Evolutionary conservation across 2,797 vertebrate species (phyloP), one percentile per base, ranked within the genome.

Genomic region (Argya squamiceps): DNA sequence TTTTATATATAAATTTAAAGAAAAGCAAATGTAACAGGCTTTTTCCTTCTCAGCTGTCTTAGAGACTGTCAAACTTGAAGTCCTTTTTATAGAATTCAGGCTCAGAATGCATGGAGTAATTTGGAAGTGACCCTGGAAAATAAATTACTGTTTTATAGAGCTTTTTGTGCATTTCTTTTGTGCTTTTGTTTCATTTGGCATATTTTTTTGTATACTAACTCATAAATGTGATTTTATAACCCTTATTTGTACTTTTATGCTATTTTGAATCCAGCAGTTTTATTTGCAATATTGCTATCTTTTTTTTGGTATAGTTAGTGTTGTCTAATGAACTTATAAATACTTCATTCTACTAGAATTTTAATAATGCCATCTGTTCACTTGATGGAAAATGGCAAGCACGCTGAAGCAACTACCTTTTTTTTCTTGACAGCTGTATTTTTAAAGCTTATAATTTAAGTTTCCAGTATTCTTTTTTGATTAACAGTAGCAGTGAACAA

Each of bases 311-410:
- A 23, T 81, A 78, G 59, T 87, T 90, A 93, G 50, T 91, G 43
- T 91, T 93, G 88, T 92, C 87, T 96, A 89, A 96, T 95, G 87
- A 95, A 96, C 92, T 95, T 97, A 93, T 89, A 95, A 96, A 96
- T 96, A 92, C 91, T 96, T 95, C 60, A 71, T 95, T 95, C 79
- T 93, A 88, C 91, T 94, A 96, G 91, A 92, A 96, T 96, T 96
- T 96, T 94, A 97, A 95, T 96, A 95, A 94, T 89, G 69, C 92
- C 92, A 93, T 96, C 93, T 95, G 91, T 92, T 96, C 91, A 39
- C 39, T 94, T 92, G 77, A 71, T 76, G 55, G 62, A 89, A 88
- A 94, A 77, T 83, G 29, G 73, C 50, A 50, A 82, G 53, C 34
- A 80, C 27, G 14, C 39, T 91, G 75, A 85, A 94, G 73, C 64